A percentile compares a stretch with the other conserved stretches of the same genome.
Evolutionary conservation across 2,888 invertebrate genomes (phyloP).

Genomic region (Microctonus brassicae): DNA sequence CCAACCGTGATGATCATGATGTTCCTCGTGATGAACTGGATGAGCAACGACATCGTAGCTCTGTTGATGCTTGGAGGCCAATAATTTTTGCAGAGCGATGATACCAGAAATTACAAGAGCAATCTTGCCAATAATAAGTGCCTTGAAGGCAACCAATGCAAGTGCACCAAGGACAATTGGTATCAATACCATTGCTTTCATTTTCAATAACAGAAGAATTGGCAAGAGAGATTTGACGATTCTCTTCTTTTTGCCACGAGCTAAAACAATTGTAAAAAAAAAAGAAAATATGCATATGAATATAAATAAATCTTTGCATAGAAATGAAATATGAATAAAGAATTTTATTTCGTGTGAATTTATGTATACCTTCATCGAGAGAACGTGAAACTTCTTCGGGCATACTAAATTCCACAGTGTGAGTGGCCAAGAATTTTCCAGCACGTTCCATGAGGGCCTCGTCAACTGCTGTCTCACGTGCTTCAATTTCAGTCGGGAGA

Average conservation of each 20-base stretch:
- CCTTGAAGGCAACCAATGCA: constrained; percentile 87
- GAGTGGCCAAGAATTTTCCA: constrained; percentile 81
- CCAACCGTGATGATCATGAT: constrained; percentile 76
- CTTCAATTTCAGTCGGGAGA: constrained; percentile 80
- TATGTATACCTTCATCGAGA: constrained; percentile 82
- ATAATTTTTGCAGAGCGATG: constrained; percentile 84
- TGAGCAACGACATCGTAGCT: constrained; percentile 78
- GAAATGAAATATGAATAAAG: too few species aligned
- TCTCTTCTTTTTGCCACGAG: constrained; percentile 84
- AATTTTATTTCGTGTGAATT: constrained; percentile 10
- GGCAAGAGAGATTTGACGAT: constrained; percentile 82
- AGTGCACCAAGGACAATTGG: constrained; percentile 83
- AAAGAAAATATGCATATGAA: constrained; percentile 44
- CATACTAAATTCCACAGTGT: constrained; percentile 85
- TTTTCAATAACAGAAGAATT: constrained; percentile 81
- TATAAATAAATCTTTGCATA: constrained; percentile 45
- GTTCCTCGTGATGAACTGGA: constrained; percentile 60
- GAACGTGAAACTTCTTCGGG: constrained; percentile 84
- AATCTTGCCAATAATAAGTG: constrained; percentile 85
- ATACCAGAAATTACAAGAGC: constrained; percentile 83
- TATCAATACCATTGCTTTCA: constrained; percentile 84
- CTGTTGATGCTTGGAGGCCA: constrained; percentile 73
- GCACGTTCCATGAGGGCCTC: constrained; percentile 81
- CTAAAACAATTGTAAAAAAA: constrained; percentile 53
- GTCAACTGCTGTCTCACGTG: constrained; percentile 81